Base-by-base conservation (phyloP, 2,113 vertebrate genomes). In the Xyrauchen texanus region DNA sequence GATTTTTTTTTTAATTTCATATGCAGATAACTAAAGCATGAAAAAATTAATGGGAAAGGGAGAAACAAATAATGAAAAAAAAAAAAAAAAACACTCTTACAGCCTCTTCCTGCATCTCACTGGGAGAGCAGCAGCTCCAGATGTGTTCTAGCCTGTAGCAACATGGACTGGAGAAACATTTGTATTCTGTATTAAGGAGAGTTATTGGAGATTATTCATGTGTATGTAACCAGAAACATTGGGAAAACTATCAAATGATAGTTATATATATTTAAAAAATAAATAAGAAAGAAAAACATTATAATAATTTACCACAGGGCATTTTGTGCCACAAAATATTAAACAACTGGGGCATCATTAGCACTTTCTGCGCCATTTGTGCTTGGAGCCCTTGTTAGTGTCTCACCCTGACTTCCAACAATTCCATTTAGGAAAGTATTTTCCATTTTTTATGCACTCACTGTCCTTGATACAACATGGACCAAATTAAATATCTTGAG, bases 41-140 rank as follows among this genome's bases (percentile, higher is more conserved):
- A 71, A 71, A 71, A 71, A 71, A 57, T 57, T n/a, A n/a, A n/a
- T n/a, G n/a, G 68, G 57, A 55, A 71, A 71, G n/a, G n/a, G n/a
- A 45, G 44, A 34, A 21, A 71, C 11, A 71, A 34, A 34, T 34
- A 34, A 34, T 34, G 49, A 34, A 34, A 34, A 34, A 34, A 34
- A 34, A 34, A 34, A 34, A 34, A 34, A 34, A 34, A 34, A 34
- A 34, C 1, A 34, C 21, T 34, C 21, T 34, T 34, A 34, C 21
- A 34, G 21, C 7, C 68, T 71, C 68, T 71, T 55, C 34, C 51
- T 71, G 52, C 51, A 55, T 51, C 11, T 71, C 68, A 71, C 2
- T 34, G 21, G 21, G 21, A 44, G 52, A 71, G 34, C 51, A 71
- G 68, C 55, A 57, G 68, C 68, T 71, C 68, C 68, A 71, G 68